Evolutionary conservation across 2,113 vertebrate genomes (phyloP).

Genomic region (Chamaetylas fuelleborni): DNA sequence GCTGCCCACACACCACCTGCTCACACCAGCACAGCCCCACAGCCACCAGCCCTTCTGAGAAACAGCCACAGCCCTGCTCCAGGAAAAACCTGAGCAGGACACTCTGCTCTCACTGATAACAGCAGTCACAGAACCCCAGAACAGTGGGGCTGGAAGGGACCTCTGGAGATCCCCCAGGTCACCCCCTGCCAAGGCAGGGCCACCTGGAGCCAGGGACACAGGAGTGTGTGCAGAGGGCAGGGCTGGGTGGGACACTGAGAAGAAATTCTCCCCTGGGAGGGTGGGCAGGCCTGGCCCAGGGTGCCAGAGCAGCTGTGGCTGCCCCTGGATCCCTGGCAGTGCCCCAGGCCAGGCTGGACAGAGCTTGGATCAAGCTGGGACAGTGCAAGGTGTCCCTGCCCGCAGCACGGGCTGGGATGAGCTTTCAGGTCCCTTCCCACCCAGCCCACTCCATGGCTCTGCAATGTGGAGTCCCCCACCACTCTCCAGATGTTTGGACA

Average conservation of each 20-base stretch:
- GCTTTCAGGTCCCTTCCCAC: not conserved
- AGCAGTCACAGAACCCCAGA: not conserved
- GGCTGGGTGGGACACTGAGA: not conserved
- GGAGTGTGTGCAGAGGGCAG: not conserved
- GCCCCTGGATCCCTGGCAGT: not conserved
- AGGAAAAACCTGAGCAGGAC: accelerated
- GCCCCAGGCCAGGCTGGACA: not conserved
- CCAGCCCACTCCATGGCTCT: not conserved
- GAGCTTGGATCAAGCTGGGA: not conserved
- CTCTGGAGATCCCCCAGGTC: not conserved
- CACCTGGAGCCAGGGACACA: not conserved
- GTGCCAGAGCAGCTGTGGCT: not conserved
- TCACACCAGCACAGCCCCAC: not conserved
- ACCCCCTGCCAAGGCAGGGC: not conserved
- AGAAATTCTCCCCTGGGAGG: not conserved
- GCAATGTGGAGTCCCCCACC: not conserved
- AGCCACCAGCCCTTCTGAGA: not conserved
- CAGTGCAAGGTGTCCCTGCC: not conserved
- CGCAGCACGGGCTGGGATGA: not conserved
- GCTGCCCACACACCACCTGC: slow-evolving; percentile 52
- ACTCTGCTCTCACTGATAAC: accelerated
- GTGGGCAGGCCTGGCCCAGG: not conserved
- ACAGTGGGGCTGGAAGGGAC: not conserved
- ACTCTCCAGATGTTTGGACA: not conserved
- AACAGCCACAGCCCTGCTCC: not conserved